Base-by-base conservation (phyloP, 2,797 vertebrate genomes). In the Ispidina lecontei region DNA sequence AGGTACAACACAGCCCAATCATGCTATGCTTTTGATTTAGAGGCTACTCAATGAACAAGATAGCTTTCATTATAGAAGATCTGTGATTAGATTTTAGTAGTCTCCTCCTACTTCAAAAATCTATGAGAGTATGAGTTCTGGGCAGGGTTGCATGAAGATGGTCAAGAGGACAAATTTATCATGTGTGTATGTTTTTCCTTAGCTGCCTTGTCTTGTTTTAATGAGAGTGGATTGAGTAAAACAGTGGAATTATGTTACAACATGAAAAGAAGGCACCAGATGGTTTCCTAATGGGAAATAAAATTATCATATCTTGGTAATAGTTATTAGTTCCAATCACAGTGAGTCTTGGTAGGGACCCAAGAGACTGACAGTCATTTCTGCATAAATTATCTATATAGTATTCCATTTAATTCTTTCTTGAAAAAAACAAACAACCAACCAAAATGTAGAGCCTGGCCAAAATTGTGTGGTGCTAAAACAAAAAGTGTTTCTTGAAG, bases 251-350 rank as follows among this genome's bases (percentile, higher is more conserved):
- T 90, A 52, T 59, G 43, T 74, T 67, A 60, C 67, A 88, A 79
- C 8, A 88, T 67, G 84, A 79, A 86, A 58, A 63, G 84, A 95
- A 92, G 41, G 44, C 74, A 84, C 56, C 87, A 94, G 90, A 95
- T 94, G 77, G 46, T 92, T 95, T 93, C 58, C 44, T 82, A 89
- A 84, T 84, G 68, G 70, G 88, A 91, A 95, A 91, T 87, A 59
- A 93, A 92, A 96, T 91, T 63, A 89, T 93, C 67, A 19, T 93
- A 55, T 84, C 44, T 92, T 89, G 54, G 73, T 94, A 89, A 77
- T 71, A 86, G 67, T 55, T 96, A 90, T 85, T 85, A 83, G 72
- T 72, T 83, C 63, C 71, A 84, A 31, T 89, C 84, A 84, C 65
- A 82, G 41, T 70, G 49, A 92, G 26, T 19, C 21, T 89, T 5